Conservation (phyloP, 1,140 invertebrate species). For the Hyles vespertilio region DNA sequence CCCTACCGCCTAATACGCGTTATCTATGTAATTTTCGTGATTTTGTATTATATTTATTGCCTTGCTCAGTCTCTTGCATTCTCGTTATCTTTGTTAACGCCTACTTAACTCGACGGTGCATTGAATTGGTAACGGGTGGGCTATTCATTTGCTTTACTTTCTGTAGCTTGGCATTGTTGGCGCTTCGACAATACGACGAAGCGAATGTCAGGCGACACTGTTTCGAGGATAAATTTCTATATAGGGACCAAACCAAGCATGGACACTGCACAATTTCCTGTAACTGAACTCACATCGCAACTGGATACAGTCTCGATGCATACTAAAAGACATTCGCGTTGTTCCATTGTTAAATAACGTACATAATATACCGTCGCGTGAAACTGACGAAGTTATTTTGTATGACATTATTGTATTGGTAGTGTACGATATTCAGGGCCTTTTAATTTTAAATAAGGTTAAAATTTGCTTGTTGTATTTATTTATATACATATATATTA, state of each 20-base stretch:
- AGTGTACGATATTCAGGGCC: conserved; percentile 64
- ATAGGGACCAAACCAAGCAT: conserved; percentile 60
- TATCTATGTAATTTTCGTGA: conserved; percentile 18
- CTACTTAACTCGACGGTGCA: too few species aligned
- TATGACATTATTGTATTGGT: conserved; percentile 36
- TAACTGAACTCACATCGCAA: conserved; percentile 7
- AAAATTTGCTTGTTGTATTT: conserved; percentile 67
- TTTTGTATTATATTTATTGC: conserved; percentile 15
- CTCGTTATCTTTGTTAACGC: conserved; percentile 1
- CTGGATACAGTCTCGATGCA: conserved; percentile 31
- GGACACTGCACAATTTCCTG: conserved; percentile 20
- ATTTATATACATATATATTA: conserved; percentile 36
- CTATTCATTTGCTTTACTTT: too few species aligned
- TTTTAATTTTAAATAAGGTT: conserved; percentile 63
- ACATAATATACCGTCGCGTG: conserved; percentile 28
- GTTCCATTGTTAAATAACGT: conserved; percentile 40
- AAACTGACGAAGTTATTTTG: conserved; percentile 36
- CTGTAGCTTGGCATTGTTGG: too few species aligned
- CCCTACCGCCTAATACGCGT: conserved; percentile 40
- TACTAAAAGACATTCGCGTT: conserved; percentile 61
- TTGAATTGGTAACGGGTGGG: too few species aligned
- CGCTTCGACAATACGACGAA: conserved; percentile 2
- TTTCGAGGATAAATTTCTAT: conserved; percentile 26
- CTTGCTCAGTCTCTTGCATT: neutral
- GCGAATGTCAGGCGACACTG: conserved; percentile 10